Evolutionary conservation across 2,797 vertebrate species (phyloP).

Genomic region (Muraenolepis orangiensis): DNA sequence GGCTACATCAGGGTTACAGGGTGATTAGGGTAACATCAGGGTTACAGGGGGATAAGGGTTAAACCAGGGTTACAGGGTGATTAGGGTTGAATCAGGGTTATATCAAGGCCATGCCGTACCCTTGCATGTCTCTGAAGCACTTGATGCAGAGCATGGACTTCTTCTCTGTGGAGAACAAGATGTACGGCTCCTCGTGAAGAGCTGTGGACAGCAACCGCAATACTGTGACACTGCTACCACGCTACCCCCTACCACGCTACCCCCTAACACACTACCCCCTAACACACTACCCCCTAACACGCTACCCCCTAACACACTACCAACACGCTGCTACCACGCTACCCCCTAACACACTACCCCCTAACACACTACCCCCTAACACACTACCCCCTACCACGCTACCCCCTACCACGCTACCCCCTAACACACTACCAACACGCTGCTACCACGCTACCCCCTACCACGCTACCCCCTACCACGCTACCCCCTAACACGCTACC

Average conservation of each 20-base stretch:
- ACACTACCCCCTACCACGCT: background rate
- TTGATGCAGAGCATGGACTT: conserved; percentile 95
- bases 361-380: background rate
- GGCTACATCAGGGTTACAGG: background rate
- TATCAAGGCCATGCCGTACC: conserved; percentile 71
- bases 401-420: background rate
- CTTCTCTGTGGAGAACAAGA: conserved; percentile 93
- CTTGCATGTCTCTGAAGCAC: conserved; percentile 95
- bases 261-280: background rate
- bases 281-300: too few relatives aligned
- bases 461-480: background rate
- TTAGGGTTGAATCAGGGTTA: background rate
- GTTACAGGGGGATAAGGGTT: background rate
- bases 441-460: background rate
- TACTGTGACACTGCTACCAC: background rate
- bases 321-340: background rate
- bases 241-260: background rate
- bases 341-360: background rate
- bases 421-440: background rate
- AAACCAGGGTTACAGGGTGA: background rate
- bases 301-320: too few relatives aligned
- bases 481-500: background rate
- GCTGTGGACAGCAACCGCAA: conserved; percentile 62
- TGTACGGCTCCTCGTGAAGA: conserved; percentile 88
- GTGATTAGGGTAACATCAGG: too few relatives aligned